Base-by-base conservation (phyloP, 2,113 vertebrate species). In the Tragelaphus imberbis region DNA sequence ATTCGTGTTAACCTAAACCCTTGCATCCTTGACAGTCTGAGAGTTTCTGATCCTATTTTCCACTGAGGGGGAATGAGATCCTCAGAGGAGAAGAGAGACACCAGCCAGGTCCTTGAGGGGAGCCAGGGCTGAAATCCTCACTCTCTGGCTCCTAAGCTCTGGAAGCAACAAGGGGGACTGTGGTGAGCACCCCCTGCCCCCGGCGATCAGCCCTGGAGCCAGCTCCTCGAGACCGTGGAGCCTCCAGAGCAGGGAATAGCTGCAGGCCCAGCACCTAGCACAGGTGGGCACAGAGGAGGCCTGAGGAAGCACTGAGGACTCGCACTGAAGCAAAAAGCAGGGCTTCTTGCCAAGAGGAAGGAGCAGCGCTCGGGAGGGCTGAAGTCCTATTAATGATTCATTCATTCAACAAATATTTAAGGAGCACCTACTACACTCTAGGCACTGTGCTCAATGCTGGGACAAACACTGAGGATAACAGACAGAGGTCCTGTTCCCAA, bases 371-470 rank as follows among this genome's bases (percentile, higher is more conserved):
- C 84, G 25, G 49, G 63, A 85, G 61, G 8, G 59, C 33, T 40
- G 63, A 91, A 61, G 91, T 65, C 28, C 82, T 65, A 88, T 55
- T 88, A 92, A 89, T 84, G 91, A 97, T 53, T 96, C 91, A 96
- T 56, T 96, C 61, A 85, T 47, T 96, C n/a, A 86, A 36, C 88
- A 97, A 89, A 97, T 88, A 95, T 97, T 94, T 90, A 95, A 82
- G 91, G 85, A 96, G 82, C 14, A 85, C 61, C 93, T 84, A 91
- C 80, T 93, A 80, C 25, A 65, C 77, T 55, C 51, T 58, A 94
- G 21, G 33, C 25, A 56, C 40, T 58, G 17, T 58, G 51, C 47
- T 71, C 61, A 44, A 80, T 21, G 36, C n/a, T 2, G 25, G 47
- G 8, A 87, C 36, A 84, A 79, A 49, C 30, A 27, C 23, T 28